Evolutionary conservation across 2,888 invertebrate genomes (phyloP).

Genomic region (Zeuzera pyrina): DNA sequence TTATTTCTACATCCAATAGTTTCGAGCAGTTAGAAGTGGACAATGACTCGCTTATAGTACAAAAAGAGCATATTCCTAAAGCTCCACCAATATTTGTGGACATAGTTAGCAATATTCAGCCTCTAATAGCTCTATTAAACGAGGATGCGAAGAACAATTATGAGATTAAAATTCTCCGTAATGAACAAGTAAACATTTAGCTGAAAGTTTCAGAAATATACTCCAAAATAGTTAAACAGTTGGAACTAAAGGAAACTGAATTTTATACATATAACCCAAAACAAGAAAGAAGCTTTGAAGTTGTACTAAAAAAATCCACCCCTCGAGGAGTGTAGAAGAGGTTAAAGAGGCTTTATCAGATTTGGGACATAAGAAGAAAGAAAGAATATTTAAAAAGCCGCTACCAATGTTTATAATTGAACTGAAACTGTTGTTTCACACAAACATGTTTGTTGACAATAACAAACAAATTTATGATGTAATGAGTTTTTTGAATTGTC

Average conservation of each 20-base stretch:
- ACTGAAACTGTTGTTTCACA: background rate
- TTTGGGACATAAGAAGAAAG: conserved; percentile 4
- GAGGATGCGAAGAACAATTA: background rate
- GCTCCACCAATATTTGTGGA: conserved; percentile 1
- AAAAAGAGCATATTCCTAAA: background rate
- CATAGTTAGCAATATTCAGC: conserved; percentile 1
- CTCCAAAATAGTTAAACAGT: conserved; percentile 5
- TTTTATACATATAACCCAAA: conserved; percentile 13
- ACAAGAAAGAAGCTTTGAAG: conserved; percentile 9
- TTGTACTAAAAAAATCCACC: conserved; percentile 12
- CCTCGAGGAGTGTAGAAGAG: conserved; percentile 9
- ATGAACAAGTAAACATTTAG: conserved; percentile 5
- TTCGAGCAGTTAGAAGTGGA: background rate
- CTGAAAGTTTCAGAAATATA: conserved; percentile 6
- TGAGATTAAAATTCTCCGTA: conserved; percentile 1
- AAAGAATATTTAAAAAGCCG: conserved; percentile 7
- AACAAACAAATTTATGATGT: background rate
- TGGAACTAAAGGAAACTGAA: conserved; percentile 9
- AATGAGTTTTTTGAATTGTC: background rate
- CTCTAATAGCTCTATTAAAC: background rate
- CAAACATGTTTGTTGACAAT: no score
- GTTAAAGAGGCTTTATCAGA: conserved; percentile 8
- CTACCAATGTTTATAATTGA: conserved; percentile 4
- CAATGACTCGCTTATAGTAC: background rate
- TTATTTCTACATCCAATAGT: background rate